These are phyloP conservation scores for Herpetotheres cachinnans DNA, from an alignment of 2,113 vertebrate species.

Conservation along the genomic window DNA sequence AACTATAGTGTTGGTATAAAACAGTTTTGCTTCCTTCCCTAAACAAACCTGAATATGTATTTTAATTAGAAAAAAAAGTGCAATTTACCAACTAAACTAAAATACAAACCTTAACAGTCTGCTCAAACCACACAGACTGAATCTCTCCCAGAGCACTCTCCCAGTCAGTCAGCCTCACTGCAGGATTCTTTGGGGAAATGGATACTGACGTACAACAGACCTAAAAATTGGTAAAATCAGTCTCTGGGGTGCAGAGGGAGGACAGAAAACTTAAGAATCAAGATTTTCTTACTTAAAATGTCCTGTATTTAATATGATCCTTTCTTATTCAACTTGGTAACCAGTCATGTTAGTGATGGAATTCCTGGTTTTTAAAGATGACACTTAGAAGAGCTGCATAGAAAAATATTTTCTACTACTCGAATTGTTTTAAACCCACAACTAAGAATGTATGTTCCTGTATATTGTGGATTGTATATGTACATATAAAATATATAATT, in stretches of 20 bases:
- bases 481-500: background rate
- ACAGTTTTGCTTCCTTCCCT: background rate
- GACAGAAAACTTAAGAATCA: background rate
- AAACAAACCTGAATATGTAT: background rate
- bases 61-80: background rate
- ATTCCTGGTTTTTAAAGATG: background rate
- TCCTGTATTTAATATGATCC: background rate
- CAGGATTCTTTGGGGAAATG: fast-evolving
- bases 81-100: background rate
- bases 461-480: background rate
- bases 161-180: background rate
- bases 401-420: background rate
- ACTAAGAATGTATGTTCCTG: background rate
- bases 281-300: background rate
- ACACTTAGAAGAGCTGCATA: background rate
- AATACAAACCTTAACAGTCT: background rate
- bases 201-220: background rate
- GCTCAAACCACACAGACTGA: background rate
- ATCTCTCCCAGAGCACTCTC: background rate
- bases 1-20: background rate
- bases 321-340: background rate
- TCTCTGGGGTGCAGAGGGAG: background rate
- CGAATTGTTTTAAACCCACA: background rate
- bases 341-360: background rate
- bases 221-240: background rate